phyloP scores from a whole-genome alignment of 2,888 invertebrate species.

The Lasioglossum lativentre region DNA sequence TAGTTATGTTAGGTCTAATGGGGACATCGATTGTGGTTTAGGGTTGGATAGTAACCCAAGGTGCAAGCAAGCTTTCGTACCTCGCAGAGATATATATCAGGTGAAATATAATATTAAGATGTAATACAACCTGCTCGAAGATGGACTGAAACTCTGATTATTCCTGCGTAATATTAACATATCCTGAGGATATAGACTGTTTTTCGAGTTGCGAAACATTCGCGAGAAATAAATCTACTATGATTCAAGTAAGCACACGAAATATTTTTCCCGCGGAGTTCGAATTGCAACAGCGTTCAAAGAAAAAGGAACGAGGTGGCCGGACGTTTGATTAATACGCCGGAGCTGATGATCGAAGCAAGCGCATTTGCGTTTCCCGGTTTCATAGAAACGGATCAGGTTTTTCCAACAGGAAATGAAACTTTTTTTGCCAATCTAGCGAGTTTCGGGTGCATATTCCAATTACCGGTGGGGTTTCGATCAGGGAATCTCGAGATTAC shows the following conservation, averaged over 20 bases:
- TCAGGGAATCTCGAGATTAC: not conserved
- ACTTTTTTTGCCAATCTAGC: not conserved
- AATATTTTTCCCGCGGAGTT: not conserved
- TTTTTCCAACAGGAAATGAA: not conserved
- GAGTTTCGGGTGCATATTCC: not conserved
- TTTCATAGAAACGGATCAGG: not conserved
- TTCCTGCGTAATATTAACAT: not conserved
- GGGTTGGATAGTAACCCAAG: slow-evolving; percentile 2
- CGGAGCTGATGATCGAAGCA: not conserved
- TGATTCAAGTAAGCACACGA: not conserved
- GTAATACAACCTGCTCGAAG: not conserved
- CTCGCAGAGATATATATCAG: not conserved
- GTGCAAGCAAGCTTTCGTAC: not conserved
- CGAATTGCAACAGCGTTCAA: not conserved
- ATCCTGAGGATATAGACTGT: not conserved
- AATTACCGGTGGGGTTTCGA: not conserved
- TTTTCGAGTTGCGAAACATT: not conserved
- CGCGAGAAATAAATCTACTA: not conserved
- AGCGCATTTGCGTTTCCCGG: slow-evolving; percentile 15
- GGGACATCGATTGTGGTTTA: slow-evolving; percentile 7
- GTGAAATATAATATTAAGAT: not conserved
- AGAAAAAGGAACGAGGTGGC: not conserved
- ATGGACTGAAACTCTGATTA: not conserved
- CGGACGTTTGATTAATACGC: slow-evolving; percentile 2
- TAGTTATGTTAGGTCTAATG: not conserved